A percentile compares a stretch with the other conserved stretches of the same genome.
Conservation (phyloP, 2,888 invertebrate genomes). For the Scaeva pyrastri region DNA sequence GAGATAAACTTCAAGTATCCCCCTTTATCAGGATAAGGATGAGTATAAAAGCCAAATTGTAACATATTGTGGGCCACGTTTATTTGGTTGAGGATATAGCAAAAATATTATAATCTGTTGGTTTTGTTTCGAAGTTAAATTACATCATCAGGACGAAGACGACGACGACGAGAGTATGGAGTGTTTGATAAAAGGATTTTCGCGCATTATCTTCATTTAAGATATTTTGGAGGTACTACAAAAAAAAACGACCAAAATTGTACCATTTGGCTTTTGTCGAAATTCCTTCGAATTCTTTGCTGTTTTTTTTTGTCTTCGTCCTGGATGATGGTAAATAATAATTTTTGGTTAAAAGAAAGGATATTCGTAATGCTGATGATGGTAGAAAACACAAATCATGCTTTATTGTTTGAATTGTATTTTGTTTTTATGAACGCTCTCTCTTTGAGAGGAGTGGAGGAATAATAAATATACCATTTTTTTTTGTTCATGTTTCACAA, state of each 20-base stretch:
- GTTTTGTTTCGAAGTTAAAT: not conserved
- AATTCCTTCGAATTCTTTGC: not conserved
- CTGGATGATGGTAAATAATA: slow-evolving; percentile 14
- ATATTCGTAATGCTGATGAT: slow-evolving; percentile 12
- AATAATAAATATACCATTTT: slow-evolving; percentile 15
- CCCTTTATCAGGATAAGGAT: slow-evolving; percentile 12
- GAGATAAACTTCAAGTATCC: slow-evolving; percentile 26
- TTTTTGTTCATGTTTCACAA: not conserved
- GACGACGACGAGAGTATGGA: no score
- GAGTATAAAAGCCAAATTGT: slow-evolving; percentile 13
- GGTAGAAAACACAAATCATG: not conserved
- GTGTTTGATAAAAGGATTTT: not conserved
- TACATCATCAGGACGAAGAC: not conserved
- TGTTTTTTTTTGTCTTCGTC: no score
- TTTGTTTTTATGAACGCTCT: not conserved
- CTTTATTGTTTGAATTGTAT: slow-evolving; percentile 8
- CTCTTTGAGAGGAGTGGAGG: not conserved
- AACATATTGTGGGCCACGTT: slow-evolving; percentile 3
- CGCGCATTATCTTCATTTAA: not conserved
- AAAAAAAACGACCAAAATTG: not conserved
- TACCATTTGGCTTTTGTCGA: not conserved
- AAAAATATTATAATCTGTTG: not conserved
- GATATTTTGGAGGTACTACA: not conserved
- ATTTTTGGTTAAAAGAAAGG: slow-evolving; percentile 23
- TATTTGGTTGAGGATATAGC: not conserved